These are phyloP conservation scores for Trachelus iudaicus DNA, from an alignment of 2,888 invertebrate species.

Conservation along the genomic window DNA sequence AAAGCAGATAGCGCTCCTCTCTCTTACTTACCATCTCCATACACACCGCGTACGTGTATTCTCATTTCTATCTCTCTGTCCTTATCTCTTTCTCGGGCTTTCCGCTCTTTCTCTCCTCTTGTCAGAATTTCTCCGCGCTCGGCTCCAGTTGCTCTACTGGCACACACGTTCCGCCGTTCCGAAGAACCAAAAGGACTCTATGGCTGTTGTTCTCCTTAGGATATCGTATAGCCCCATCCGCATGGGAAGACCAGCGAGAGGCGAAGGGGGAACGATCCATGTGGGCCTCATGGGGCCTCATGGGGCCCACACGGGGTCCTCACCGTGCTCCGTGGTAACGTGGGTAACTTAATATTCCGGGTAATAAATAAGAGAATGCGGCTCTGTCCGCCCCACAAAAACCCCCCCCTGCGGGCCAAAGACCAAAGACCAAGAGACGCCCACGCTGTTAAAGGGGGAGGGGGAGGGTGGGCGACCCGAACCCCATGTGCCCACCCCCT, in stretches of 20 bases:
- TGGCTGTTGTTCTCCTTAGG: not conserved
- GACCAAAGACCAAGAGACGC: constrained; percentile 21
- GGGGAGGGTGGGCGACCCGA: constrained; percentile 6
- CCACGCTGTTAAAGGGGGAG: constrained; percentile 21
- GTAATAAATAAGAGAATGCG: constrained; percentile 60
- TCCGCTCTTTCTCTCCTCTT: constrained; percentile 7
- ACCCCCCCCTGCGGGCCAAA: constrained; percentile 46
- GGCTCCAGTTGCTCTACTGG: not conserved
- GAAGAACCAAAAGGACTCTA: not conserved
- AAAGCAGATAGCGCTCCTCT: constrained; percentile 36
- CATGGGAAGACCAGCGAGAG: not conserved
- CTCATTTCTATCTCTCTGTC: not conserved
- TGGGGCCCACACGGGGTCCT: constrained; percentile 32
- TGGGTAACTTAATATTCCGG: constrained; percentile 61
- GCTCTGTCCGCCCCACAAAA: constrained; percentile 58
- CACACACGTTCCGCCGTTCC: not conserved
- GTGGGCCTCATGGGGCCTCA: constrained; percentile 32
- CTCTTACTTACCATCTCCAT: too few relatives aligned
- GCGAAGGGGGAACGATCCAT: constrained; percentile 26
- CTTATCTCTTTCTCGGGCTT: constrained; percentile 12
- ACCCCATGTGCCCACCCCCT: constrained; percentile 15
- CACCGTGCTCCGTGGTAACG: constrained; percentile 46
- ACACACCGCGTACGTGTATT: not conserved
- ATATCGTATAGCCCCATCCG: not conserved
- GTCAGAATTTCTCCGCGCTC: not conserved